Base-by-base conservation (phyloP, 1,140 invertebrate genomes). In the Drosophila erecta region DNA sequence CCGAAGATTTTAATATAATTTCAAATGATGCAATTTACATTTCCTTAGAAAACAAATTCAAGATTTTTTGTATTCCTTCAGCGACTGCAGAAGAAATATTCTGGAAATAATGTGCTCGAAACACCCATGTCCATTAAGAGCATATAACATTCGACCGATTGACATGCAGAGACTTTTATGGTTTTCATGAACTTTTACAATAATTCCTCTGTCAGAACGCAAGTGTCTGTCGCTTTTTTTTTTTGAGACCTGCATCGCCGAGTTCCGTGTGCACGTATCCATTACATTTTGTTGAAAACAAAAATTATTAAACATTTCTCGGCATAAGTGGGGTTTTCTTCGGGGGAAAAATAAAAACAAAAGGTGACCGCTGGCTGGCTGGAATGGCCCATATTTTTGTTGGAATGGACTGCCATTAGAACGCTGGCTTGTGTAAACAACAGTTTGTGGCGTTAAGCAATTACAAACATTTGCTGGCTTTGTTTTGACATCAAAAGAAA, bases 401-500 rank as follows among this genome's bases (percentile, higher is more conserved):
- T 17, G 41, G 27, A 17, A 40, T 14, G n/a, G 7, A 3, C 10
- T 15, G 17, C 27, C 41, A 62, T 20, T 41, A 24, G 14, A 47
- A 43, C 1, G 5, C 30, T 40, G n/a, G 40, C 38, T 57, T 57
- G 14, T 47, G 46, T 33, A 50, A 50, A 50, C 27, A 33, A 46
- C 22, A 46, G 4, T 14, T 44, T 44, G 22, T 38, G 59, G 65
- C 73, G 81, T 79, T 86, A 81, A 81, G 79, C 66, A 87, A 86
- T 79, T 87, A 72, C 74, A 79, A 76, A 79, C 70, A 83, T 87
- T 79, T 79, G 70, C 73, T 79, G 37, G 43, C 55, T 44, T 56
- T 79, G 44, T 77, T 81, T 87, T 87, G 83, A 87, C 83, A 81
- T 86, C 76, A 87, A 87, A 86, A 57, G 83, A 76, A 86, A 81